Evolutionary conservation across 92 coral and sea anemone species (phyloP).

Genomic region (Micromussa lordhowensis): DNA sequence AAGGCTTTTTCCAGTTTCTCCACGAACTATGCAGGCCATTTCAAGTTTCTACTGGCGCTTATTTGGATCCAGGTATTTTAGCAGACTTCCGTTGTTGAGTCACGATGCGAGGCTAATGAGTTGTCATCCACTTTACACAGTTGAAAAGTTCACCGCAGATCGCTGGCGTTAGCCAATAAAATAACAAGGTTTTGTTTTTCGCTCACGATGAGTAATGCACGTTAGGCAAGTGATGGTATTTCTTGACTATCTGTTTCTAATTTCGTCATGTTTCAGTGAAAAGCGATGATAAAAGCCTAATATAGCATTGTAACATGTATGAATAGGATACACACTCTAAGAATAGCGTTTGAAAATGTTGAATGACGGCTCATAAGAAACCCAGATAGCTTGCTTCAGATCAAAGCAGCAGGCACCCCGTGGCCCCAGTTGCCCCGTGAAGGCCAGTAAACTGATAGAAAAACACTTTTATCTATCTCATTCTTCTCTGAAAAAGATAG

Average conservation of each 20-base stretch:
- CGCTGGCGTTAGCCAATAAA: constrained; percentile 25
- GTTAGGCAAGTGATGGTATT: background rate
- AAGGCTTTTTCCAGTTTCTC: constrained; percentile 3
- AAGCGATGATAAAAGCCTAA: background rate
- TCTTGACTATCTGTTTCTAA: constrained; percentile 28
- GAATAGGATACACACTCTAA: background rate
- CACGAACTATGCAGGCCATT: constrained; percentile 36
- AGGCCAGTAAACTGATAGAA: constrained; percentile 14
- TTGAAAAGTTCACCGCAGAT: constrained; percentile 21
- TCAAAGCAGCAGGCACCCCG: constrained; percentile 1
- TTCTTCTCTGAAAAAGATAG: background rate
- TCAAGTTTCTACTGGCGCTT: background rate
- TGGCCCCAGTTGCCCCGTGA: constrained; percentile 25
- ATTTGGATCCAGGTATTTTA: background rate
- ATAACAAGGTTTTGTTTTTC: background rate
- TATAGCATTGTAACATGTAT: background rate
- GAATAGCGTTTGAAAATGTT: background rate
- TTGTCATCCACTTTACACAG: constrained; percentile 5
- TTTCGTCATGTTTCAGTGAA: background rate
- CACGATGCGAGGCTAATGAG: constrained; percentile 30
- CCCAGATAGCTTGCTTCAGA: constrained; percentile 12
- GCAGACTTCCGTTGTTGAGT: background rate
- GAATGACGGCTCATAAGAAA: background rate
- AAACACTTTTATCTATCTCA: background rate
- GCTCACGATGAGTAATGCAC: constrained; percentile 7